Conservation (phyloP, 2,888 invertebrate species). For the Stegana nigrithorax region DNA sequence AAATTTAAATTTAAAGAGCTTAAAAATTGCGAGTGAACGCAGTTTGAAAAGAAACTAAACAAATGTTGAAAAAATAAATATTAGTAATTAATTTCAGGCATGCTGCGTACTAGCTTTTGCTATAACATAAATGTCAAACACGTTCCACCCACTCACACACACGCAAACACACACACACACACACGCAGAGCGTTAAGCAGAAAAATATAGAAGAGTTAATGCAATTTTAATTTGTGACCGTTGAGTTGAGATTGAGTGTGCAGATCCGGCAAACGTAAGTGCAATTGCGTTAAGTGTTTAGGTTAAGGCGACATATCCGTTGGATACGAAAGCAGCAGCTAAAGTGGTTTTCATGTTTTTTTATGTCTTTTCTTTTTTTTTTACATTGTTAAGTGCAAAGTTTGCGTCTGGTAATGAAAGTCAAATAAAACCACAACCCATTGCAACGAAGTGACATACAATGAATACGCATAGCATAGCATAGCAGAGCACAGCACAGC, state of each 20-base stretch:
- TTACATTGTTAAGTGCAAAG: no score
- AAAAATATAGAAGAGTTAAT: no score
- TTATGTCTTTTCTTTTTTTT: no score
- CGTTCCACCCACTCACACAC: neutral
- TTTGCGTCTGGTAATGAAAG: neutral
- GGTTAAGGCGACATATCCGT: no score
- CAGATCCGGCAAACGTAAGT: no score
- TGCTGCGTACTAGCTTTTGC: neutral
- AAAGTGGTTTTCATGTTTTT: no score
- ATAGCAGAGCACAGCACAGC: neutral
- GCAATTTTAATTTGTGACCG: no score
- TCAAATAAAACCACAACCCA: slow-evolving; percentile 5
- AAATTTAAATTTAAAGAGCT: neutral
- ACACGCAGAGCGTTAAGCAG: no score
- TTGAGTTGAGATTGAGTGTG: no score
- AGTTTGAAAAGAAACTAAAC: neutral
- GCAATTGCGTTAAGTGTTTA: no score
- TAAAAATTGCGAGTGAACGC: neutral
- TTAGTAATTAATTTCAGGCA: slow-evolving; percentile 3
- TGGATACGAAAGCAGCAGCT: no score
- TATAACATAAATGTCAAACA: neutral
- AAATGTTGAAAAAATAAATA: neutral
- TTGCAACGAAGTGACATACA: slow-evolving; percentile 2
- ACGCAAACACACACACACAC: slow-evolving; percentile 13
- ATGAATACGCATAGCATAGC: neutral